phyloP scores from a whole-genome alignment of 2,888 invertebrate genomes.

The Galerucella pusilla region DNA sequence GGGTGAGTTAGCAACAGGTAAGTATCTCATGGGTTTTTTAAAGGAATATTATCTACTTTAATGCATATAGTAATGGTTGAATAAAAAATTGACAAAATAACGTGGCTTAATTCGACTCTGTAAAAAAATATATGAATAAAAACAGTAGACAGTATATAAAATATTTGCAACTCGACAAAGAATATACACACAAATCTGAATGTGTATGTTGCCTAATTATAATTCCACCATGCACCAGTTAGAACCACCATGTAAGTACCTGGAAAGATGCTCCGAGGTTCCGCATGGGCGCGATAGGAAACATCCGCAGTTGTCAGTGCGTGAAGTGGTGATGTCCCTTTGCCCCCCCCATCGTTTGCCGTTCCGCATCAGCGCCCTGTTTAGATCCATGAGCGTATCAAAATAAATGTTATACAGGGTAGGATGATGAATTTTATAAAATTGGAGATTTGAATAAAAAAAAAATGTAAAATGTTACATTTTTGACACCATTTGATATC shows the following conservation, averaged over 20 bases:
- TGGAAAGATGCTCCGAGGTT: constrained; percentile 48
- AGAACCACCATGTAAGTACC: constrained; percentile 25
- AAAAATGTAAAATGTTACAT: too few relatives aligned
- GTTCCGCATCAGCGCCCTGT: constrained; percentile 48
- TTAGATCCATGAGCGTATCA: constrained; percentile 41
- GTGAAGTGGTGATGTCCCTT: constrained; percentile 55
- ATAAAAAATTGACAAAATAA: too few relatives aligned
- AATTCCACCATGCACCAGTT: constrained; percentile 12
- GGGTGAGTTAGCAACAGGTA: too few relatives aligned
- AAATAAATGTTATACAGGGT: not conserved
- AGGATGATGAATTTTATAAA: not conserved
- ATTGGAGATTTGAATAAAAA: too few relatives aligned
- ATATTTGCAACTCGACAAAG: not conserved
- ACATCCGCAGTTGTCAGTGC: constrained; percentile 58
- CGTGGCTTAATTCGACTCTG: not conserved
- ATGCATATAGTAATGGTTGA: too few relatives aligned
- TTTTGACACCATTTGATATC: too few relatives aligned
- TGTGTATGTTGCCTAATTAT: not conserved
- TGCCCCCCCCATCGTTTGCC: constrained; percentile 37
- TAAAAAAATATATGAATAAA: not conserved
- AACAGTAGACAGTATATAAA: not conserved
- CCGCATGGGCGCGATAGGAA: constrained; percentile 58
- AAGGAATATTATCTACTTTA: too few relatives aligned
- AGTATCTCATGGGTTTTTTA: too few relatives aligned
- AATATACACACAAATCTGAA: not conserved